Base-by-base conservation (phyloP, 2,113 vertebrate genomes). In the Fregetta grallaria region DNA sequence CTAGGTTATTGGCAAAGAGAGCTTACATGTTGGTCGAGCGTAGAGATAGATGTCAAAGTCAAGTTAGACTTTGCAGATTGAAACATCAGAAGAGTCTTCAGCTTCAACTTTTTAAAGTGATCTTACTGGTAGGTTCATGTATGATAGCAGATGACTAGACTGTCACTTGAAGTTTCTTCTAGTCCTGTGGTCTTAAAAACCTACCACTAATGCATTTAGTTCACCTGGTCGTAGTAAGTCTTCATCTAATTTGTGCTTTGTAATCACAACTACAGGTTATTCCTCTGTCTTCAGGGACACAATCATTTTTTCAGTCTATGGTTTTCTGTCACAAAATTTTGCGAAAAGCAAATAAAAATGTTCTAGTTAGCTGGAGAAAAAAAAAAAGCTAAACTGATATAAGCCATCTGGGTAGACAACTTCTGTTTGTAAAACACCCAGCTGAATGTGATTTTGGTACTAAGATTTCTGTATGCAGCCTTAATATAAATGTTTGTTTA, bases 11-110 rank as follows among this genome's bases (percentile, higher is more conserved):
- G 34, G 18, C n/a, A 44, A 59, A 65, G 62, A 85, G 26, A 79
- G 29, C 21, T 59, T 75, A 8, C 0, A 2, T 63, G 18, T 79
- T 90, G 56, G 11, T 74, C 0, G 2, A 86, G 2, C 1, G 1
- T 47, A 61, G 53, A 72, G 38, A n/a, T 42, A 45, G 9, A 6
- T 65, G 62, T 85, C 40, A 75, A 68, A 78, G n/a, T 8, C 76
- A 76, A 72, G 11, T 23, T 85, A 71, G 47, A 32, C n/a, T 88
- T 85, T 45, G 40, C n/a, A 62, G 52, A 36, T 8, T 62, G 29
- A 49, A 91, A 32, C 18, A 23, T 58, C 14, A 22, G 10, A 49
- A 61, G 29, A 32, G 18, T 70, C 25, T 77, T 70, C 44, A 50
- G 40, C 22, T 55, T 50, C 11, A 42, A 4, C 19, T 77, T 34